These are phyloP conservation scores for Nothocercus nigrocapillus DNA, from an alignment of 2,113 vertebrate genomes.

Conservation along the genomic window DNA sequence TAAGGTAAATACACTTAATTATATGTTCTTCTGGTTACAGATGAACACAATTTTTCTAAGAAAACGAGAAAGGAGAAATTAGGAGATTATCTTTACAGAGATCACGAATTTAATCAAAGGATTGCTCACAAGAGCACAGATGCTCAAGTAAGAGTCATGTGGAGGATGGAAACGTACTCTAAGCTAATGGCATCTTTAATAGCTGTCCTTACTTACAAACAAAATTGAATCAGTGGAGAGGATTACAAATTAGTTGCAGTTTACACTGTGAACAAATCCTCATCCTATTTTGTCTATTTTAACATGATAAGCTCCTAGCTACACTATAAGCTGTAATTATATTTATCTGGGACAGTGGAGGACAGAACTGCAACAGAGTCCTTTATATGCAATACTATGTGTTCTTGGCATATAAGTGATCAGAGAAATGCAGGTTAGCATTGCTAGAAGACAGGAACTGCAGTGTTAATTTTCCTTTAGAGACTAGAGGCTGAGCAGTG, in stretches of 20 bases:
- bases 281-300: not conserved
- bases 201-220: conserved; percentile 22
- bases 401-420: not conserved
- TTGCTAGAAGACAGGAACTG: not conserved
- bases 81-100: not conserved
- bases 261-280: not conserved
- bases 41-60: not conserved
- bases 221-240: not conserved
- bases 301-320: not conserved
- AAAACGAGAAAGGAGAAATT: conserved; percentile 13
- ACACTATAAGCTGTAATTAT: not conserved
- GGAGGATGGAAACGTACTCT: not conserved
- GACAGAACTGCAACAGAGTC: not conserved
- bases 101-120: conserved; percentile 15
- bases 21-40: not conserved
- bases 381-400: not conserved
- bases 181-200: conserved; percentile 32
- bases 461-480: not conserved
- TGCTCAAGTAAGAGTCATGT: not conserved
- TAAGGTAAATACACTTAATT: not conserved
- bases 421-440: not conserved
- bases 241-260: not conserved
- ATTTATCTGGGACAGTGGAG: not conserved
- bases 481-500: not conserved
- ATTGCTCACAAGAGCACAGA: conserved; percentile 31